These are phyloP conservation scores for Unio pictorum DNA, from an alignment of 2,888 invertebrate genomes.

Conservation along the genomic window DNA sequence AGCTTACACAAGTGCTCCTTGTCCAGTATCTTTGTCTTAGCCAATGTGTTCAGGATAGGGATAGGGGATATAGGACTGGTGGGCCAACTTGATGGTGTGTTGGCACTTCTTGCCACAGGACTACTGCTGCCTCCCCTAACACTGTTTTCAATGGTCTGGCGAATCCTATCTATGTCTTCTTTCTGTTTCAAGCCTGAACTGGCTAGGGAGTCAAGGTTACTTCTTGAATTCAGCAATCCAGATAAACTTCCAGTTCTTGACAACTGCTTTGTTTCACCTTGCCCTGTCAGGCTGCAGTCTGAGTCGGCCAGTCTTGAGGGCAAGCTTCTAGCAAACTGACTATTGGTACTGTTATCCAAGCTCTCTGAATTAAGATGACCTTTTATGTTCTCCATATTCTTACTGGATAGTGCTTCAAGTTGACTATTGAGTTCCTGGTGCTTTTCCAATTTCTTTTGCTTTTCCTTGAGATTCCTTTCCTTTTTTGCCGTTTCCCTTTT, in stretches of 20 bases:
- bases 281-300: background rate
- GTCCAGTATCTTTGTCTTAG: slow-evolving; percentile 12
- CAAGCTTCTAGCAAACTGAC: too few species aligned
- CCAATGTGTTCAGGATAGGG: slow-evolving; percentile 4
- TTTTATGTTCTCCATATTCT: slow-evolving; percentile 43
- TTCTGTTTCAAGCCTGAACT: background rate
- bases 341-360: too few species aligned
- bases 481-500: slow-evolving; percentile 43
- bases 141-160: slow-evolving; percentile 41
- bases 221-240: slow-evolving; percentile 3
- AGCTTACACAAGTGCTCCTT: slow-evolving; percentile 47
- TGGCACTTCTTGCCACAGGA: background rate
- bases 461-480: slow-evolving; percentile 33
- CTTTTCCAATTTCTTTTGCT: slow-evolving; percentile 42
- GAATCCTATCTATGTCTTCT: slow-evolving; percentile 18
- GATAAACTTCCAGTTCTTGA: too few species aligned
- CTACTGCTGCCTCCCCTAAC: slow-evolving; percentile 15
- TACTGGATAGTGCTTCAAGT: slow-evolving; percentile 35
- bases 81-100: slow-evolving; percentile 3
- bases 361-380: slow-evolving; percentile 30
- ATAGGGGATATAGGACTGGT: slow-evolving; percentile 3
- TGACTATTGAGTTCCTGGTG: slow-evolving; percentile 40
- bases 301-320: too few species aligned
- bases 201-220: background rate
- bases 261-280: background rate